phyloP scores from a whole-genome alignment of 2,888 invertebrate genomes.

The Nomada ruficornis region DNA sequence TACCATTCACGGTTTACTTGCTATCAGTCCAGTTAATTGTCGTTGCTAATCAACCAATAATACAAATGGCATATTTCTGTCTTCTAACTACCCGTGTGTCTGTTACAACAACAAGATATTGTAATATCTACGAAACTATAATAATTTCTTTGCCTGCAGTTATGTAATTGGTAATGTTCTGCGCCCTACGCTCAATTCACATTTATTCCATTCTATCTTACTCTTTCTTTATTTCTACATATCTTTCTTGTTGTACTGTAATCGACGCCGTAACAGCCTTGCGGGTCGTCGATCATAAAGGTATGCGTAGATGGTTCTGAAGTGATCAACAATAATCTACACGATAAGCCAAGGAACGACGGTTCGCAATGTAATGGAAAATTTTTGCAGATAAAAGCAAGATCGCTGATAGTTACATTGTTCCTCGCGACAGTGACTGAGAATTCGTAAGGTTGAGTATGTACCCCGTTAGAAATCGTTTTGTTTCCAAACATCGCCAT shows the following conservation, averaged over 20 bases:
- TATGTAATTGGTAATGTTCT: too few species aligned
- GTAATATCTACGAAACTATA: too few species aligned
- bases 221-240: too few species aligned
- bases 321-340: constrained; percentile 4
- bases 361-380: background rate
- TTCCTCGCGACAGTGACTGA: background rate
- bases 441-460: background rate
- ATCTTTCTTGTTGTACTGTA: background rate
- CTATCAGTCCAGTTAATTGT: constrained; percentile 5
- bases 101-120: too few species aligned
- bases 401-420: constrained; percentile 16
- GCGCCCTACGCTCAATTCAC: too few species aligned
- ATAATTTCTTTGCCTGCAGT: too few species aligned
- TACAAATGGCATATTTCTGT: background rate
- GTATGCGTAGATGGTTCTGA: background rate
- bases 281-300: background rate
- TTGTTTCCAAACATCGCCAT: constrained; percentile 34
- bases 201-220: too few species aligned
- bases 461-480: background rate
- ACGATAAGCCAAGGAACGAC: constrained; percentile 19
- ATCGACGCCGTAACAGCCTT: background rate
- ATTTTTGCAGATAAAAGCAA: constrained; percentile 10
- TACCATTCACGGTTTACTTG: background rate
- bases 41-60: background rate
- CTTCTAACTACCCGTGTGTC: too few species aligned